A percentile compares a stretch with the other conserved stretches of the same genome.
These are phyloP conservation scores for Apocrypta bakeri DNA, from an alignment of 1,140 invertebrate species.

Conservation along the genomic window DNA sequence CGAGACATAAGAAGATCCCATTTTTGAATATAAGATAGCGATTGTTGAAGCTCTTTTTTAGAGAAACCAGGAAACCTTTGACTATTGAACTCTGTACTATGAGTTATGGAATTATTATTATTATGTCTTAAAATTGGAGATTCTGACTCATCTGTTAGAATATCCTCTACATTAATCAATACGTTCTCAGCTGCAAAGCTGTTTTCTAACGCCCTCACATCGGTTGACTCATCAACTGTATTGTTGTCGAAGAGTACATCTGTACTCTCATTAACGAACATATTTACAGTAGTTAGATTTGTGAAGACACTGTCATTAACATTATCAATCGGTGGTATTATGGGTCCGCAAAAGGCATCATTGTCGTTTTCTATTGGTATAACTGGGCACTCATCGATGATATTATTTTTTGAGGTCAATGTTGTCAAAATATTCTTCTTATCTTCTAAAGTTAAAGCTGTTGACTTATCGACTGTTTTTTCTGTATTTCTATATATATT, in stretches of 20 bases:
- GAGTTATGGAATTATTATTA: neutral
- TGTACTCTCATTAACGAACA: neutral
- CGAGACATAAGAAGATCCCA: constrained; percentile 29
- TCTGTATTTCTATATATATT: neutral
- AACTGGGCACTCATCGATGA: too few species aligned
- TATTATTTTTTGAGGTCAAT: neutral
- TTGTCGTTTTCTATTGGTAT: too few species aligned
- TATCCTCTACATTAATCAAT: neutral
- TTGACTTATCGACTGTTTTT: neutral
- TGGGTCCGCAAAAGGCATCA: too few species aligned
- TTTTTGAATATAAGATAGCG: constrained; percentile 12
- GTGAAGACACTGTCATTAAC: too few species aligned
- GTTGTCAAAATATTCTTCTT: neutral
- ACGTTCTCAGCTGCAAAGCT: neutral
- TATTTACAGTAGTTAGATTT: neutral
- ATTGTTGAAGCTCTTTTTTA: neutral
- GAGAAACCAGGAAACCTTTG: constrained; percentile 16
- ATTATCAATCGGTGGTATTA: too few species aligned
- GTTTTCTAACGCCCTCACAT: neutral
- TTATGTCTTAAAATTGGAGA: neutral
- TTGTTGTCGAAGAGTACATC: neutral
- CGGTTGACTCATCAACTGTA: neutral
- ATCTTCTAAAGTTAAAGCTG: neutral
- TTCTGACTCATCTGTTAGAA: neutral
- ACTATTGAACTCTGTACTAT: neutral